A percentile compares a stretch with the other conserved stretches of the same genome.
These are phyloP conservation scores for Acanthopagrus latus DNA, from an alignment of 2,797 vertebrate genomes.

Conservation along the genomic window DNA sequence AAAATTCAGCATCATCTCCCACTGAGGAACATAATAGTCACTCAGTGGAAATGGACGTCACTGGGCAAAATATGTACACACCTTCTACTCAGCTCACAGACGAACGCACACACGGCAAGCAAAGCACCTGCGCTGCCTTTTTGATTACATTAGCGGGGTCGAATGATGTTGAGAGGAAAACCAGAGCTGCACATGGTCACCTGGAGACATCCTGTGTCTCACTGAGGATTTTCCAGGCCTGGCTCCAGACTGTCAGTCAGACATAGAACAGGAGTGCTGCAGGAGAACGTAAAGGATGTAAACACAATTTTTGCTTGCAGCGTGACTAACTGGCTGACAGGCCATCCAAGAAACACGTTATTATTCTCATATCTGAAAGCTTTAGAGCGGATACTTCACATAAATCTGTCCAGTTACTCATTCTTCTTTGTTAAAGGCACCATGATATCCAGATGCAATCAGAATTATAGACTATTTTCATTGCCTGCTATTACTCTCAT, in stretches of 20 bases:
- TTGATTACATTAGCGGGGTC: slow-evolving; percentile 53
- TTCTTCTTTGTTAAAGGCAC: not conserved
- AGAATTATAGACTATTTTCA: not conserved
- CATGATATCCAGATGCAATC: not conserved
- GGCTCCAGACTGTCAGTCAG: slow-evolving; percentile 54
- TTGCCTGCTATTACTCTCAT: not conserved
- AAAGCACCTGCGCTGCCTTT: slow-evolving; percentile 45
- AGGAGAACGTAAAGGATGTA: slow-evolving; percentile 34
- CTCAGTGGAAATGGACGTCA: slow-evolving; percentile 48
- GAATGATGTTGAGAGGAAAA: slow-evolving; percentile 49
- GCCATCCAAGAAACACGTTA: slow-evolving; percentile 7
- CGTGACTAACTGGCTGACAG: slow-evolving; percentile 24
- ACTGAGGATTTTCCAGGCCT: slow-evolving; percentile 55
- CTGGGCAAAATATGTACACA: not conserved
- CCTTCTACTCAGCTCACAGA: slow-evolving; percentile 5
- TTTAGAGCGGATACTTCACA: slow-evolving; percentile 1
- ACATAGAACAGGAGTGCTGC: slow-evolving; percentile 47
- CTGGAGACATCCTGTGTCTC: slow-evolving; percentile 60
- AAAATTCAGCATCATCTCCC: slow-evolving; percentile 36
- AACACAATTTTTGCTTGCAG: slow-evolving; percentile 26
- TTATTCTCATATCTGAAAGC: slow-evolving; percentile 2
- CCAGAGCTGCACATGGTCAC: slow-evolving; percentile 46
- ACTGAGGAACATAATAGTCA: slow-evolving; percentile 37
- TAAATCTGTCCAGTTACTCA: not conserved
- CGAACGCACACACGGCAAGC: slow-evolving; percentile 5